Percentiles rank a stretch among this genome's conserved stretches.
Conservation (phyloP, 1,140 invertebrate genomes). For the Monochamus saltuarius region DNA sequence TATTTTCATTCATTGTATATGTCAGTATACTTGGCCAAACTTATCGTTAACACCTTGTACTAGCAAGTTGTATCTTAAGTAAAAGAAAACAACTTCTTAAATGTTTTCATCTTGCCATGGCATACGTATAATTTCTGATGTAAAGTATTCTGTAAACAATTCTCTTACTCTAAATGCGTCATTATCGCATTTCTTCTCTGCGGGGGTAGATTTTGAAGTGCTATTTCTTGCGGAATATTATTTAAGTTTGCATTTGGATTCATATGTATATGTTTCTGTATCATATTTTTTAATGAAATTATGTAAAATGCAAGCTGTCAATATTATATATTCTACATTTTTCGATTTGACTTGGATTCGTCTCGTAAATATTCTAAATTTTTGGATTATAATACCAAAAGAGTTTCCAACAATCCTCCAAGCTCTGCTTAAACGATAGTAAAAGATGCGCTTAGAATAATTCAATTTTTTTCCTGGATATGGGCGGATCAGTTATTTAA, state of each 20-base stretch:
- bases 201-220: conserved; percentile 4
- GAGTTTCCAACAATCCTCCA: conserved; percentile 47
- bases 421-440: conserved; percentile 49
- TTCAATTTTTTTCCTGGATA: conserved; percentile 43
- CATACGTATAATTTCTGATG: not conserved
- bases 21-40: no score
- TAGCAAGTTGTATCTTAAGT: no score
- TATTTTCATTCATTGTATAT: no score
- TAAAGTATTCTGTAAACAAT: conserved; percentile 6
- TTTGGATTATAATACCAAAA: conserved; percentile 49
- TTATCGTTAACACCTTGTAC: no score
- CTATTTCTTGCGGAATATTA: not conserved
- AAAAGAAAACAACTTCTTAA: conserved; percentile 1
- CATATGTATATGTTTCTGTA: no score
- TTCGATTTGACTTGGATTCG: conserved; percentile 7
- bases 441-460: conserved; percentile 47
- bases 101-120: conserved; percentile 10
- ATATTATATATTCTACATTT: conserved; percentile 38
- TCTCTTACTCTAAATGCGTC: conserved; percentile 6
- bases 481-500: conserved; percentile 52
- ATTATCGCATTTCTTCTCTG: not conserved
- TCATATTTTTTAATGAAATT: no score
- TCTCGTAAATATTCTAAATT: conserved; percentile 38
- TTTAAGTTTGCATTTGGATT: conserved; percentile 4
- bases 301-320: conserved; percentile 33